Evolutionary conservation across 2,797 vertebrate genomes (phyloP).

Genomic region (Thunnus albacares): DNA sequence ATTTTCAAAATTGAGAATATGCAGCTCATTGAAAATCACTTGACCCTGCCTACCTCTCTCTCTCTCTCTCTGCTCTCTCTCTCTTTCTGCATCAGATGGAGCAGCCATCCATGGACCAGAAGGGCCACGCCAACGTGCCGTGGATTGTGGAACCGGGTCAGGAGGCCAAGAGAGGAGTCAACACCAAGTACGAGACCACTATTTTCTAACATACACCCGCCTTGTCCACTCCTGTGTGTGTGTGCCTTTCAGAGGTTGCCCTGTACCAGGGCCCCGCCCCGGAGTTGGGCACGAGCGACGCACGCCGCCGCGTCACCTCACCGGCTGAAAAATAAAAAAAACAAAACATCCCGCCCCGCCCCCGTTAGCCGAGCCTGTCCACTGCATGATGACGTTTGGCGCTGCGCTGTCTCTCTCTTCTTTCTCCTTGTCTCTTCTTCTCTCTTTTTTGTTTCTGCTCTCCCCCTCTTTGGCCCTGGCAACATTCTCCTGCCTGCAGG

Average conservation of each 20-base stretch:
- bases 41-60: background rate
- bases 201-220: constrained; percentile 98
- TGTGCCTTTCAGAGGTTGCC: constrained; percentile 97
- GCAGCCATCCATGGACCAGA: constrained; percentile 96
- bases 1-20: constrained; percentile 8
- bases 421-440: constrained; percentile 81
- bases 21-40: background rate
- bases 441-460: constrained; percentile 84
- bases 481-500: constrained; percentile 86
- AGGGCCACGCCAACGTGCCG: constrained; percentile 97
- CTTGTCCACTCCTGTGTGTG: constrained; percentile 92
- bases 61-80: background rate
- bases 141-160: constrained; percentile 99
- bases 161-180: constrained; percentile 99
- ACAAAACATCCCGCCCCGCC: constrained; percentile 77
- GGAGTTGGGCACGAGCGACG: constrained; percentile 88
- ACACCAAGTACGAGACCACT: constrained; percentile 99
- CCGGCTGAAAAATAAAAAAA: constrained; percentile 75
- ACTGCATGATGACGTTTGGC: constrained; percentile 89
- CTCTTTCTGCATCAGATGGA: constrained; percentile 90
- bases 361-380: constrained; percentile 83
- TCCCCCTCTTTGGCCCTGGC: constrained; percentile 78
- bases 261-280: constrained; percentile 75
- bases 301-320: constrained; percentile 89
- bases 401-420: constrained; percentile 75